A percentile compares a stretch with the other conserved stretches of the same genome.
phyloP scores from a whole-genome alignment of 2,113 vertebrate species.

The Mystacornis crossleyi region DNA sequence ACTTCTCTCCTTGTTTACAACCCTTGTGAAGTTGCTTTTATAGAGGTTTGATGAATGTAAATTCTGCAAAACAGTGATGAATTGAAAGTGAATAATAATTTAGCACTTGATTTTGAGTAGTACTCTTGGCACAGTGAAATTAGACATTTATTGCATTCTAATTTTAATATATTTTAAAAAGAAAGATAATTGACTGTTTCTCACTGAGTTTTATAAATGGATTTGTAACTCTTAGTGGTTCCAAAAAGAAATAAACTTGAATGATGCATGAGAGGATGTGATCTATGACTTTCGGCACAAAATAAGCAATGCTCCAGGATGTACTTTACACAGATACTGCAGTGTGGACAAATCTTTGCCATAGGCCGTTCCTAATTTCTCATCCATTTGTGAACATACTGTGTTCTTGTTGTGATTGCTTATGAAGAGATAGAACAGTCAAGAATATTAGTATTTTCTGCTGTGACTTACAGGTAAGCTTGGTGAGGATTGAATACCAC shows the following conservation, averaged over 20 bases:
- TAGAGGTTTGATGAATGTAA: neutral
- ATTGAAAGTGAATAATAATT: conserved; percentile 44
- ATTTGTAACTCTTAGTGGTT: neutral
- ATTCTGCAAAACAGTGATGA: conserved; percentile 30
- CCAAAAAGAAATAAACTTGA: neutral
- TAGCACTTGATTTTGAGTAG: conserved; percentile 45
- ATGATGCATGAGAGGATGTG: neutral
- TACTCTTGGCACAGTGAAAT: conserved; percentile 14
- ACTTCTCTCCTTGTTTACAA: neutral
- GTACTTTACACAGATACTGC: neutral
- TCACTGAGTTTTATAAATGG: neutral
- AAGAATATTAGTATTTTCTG: neutral
- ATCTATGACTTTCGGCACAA: neutral
- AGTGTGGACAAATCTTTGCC: neutral
- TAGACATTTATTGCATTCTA: neutral
- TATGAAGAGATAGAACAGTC: neutral
- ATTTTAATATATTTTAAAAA: conserved; percentile 27
- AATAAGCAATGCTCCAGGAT: neutral
- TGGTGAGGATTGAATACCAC: neutral
- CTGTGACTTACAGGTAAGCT: neutral
- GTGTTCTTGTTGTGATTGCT: neutral
- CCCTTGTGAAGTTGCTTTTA: neutral
- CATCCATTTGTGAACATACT: neutral
- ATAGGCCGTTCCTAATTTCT: neutral
- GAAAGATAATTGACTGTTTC: conserved; percentile 20